Evolutionary conservation across 2,797 vertebrate genomes (phyloP).

Genomic region (Bovichtus diacanthus): DNA sequence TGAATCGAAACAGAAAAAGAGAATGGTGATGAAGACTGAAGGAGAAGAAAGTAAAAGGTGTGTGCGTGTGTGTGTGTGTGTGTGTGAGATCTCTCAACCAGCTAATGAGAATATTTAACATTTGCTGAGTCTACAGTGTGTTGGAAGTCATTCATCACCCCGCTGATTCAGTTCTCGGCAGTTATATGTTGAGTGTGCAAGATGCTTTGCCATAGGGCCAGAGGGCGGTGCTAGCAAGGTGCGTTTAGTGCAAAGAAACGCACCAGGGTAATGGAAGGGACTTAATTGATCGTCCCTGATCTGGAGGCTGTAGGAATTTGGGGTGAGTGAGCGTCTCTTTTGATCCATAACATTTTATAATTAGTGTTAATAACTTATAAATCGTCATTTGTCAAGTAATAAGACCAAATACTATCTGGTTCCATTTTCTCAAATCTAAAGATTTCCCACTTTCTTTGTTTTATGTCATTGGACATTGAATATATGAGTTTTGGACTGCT

Average conservation of each 20-base stretch:
- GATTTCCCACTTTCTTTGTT: neutral
- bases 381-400: slow-evolving; percentile 16
- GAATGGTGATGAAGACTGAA: slow-evolving; percentile 43
- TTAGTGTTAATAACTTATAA: neutral
- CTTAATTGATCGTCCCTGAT: slow-evolving; percentile 6
- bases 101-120: slow-evolving; percentile 85
- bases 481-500: neutral
- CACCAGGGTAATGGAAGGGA: slow-evolving; percentile 6
- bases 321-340: neutral
- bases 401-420: neutral
- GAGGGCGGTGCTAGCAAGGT: slow-evolving; percentile 30
- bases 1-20: slow-evolving; percentile 37
- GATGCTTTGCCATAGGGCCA: slow-evolving; percentile 44
- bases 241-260: slow-evolving; percentile 35
- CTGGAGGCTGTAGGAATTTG: neutral
- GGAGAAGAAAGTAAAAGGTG: slow-evolving; percentile 26
- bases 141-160: slow-evolving; percentile 78
- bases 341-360: slow-evolving; percentile 2
- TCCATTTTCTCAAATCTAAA: neutral
- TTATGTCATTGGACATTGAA: neutral
- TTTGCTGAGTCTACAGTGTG: slow-evolving; percentile 81
- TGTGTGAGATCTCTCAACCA: slow-evolving; percentile 73
- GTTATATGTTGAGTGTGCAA: slow-evolving; percentile 72
- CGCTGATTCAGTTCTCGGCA: slow-evolving; percentile 58
- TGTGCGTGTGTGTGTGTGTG: slow-evolving; percentile 50